phyloP scores from a whole-genome alignment of 2,888 invertebrate genomes.

The Eudasyphora cyanicolor region DNA sequence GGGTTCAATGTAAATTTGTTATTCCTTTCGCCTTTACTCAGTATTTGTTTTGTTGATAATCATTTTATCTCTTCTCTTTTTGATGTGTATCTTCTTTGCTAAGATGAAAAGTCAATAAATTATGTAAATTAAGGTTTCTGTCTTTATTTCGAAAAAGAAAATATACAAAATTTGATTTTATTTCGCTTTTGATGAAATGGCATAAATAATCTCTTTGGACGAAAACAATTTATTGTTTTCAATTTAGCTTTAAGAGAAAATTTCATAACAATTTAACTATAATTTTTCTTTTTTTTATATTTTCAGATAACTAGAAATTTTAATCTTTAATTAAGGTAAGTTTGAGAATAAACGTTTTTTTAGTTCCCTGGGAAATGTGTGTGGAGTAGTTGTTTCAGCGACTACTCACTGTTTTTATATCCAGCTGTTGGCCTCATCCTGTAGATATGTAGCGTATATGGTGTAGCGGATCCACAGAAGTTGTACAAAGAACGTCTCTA shows the following conservation, averaged over 20 bases:
- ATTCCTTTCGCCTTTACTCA: not conserved
- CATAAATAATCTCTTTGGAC: conserved; percentile 33
- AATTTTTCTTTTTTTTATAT: not conserved
- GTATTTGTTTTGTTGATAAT: conserved; percentile 11
- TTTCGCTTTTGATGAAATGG: conserved; percentile 40
- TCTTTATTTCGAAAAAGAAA: conserved; percentile 9
- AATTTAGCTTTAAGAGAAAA: conserved; percentile 23
- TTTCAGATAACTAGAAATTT: conserved; percentile 43
- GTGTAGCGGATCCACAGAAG: too few species aligned
- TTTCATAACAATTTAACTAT: not conserved
- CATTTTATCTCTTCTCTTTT: conserved; percentile 9
- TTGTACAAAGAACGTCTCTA: too few species aligned
- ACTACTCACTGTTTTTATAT: too few species aligned
- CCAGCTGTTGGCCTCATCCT: too few species aligned
- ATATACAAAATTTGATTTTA: not conserved
- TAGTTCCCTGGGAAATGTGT: too few species aligned
- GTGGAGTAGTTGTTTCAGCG: too few species aligned
- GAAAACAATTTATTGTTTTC: conserved; percentile 43
- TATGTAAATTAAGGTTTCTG: conserved; percentile 49
- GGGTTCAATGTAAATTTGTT: conserved; percentile 20
- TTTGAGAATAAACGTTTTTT: not conserved
- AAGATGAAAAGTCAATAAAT: conserved; percentile 52
- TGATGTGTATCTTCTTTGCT: conserved; percentile 6
- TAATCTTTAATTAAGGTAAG: conserved; percentile 50
- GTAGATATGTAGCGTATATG: too few species aligned